phyloP scores from a whole-genome alignment of 2,797 vertebrate species.

The Chaetophractus vellerosus region DNA sequence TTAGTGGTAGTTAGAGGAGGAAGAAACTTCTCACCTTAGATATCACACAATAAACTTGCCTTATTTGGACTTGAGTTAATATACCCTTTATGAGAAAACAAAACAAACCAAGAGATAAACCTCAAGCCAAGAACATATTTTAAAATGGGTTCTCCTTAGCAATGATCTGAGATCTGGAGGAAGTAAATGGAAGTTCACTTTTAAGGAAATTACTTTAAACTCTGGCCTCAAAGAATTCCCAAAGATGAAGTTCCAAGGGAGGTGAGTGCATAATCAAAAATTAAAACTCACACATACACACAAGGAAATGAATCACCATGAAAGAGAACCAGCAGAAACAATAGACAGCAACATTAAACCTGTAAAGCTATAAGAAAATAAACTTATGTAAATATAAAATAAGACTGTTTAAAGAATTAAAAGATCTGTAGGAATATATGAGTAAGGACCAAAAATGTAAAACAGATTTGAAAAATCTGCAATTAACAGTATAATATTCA shows the following conservation, averaged over 20 bases:
- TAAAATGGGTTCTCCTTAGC: background rate
- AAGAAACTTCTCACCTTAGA: background rate
- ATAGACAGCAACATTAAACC: background rate
- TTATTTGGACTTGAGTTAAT: slow-evolving; percentile 10
- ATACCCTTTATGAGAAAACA: background rate
- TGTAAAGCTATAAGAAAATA: background rate
- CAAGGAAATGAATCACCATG: slow-evolving; percentile 3
- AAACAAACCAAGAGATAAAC: slow-evolving; percentile 4
- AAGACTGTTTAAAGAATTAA: background rate
- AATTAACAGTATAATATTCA: background rate
- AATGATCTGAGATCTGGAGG: background rate
- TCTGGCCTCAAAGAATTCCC: background rate
- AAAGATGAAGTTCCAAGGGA: background rate
- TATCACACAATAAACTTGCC: background rate
- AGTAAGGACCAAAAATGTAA: background rate
- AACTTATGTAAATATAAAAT: background rate
- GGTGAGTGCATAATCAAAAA: background rate
- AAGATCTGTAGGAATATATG: background rate
- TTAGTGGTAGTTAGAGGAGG: background rate
- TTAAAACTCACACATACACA: background rate
- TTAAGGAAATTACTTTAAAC: slow-evolving; percentile 14
- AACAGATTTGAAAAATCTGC: background rate
- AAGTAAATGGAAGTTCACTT: background rate
- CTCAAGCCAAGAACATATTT: background rate
- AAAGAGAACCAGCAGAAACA: background rate